phyloP scores from a whole-genome alignment of 2,797 vertebrate genomes.

The Buceros bicornis region DNA sequence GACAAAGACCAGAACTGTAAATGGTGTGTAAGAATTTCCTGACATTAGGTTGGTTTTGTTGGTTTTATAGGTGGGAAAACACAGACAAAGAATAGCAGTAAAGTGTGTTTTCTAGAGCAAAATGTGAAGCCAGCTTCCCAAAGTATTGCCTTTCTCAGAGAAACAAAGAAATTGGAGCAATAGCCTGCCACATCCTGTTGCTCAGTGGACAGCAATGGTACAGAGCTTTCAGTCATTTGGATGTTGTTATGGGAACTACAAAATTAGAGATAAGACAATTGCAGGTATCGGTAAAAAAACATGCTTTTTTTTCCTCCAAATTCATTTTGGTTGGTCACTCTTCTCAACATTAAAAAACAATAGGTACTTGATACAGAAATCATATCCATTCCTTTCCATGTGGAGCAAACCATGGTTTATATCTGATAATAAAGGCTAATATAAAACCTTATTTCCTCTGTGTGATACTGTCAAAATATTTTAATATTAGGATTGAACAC shows the following conservation, averaged over 20 bases:
- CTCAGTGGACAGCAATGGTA: conserved; percentile 22
- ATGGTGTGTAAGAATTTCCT: neutral
- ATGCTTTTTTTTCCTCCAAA: conserved; percentile 38
- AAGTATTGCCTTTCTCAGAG: neutral
- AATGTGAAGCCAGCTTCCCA: neutral
- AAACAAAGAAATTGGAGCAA: neutral
- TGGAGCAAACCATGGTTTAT: neutral
- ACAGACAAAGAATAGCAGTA: neutral
- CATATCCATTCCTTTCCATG: neutral
- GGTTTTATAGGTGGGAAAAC: neutral
- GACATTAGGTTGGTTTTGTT: neutral
- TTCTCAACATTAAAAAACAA: conserved; percentile 32
- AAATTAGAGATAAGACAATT: conserved; percentile 52
- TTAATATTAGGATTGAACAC: conserved; percentile 25
- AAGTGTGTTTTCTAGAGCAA: conserved; percentile 19
- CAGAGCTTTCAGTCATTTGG: conserved; percentile 55
- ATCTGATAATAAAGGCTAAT: neutral
- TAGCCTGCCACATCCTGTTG: neutral
- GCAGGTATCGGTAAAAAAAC: conserved; percentile 49
- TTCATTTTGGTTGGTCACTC: conserved; percentile 41
- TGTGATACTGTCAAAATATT: conserved; percentile 37
- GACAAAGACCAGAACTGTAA: neutral
- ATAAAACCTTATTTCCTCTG: conserved; percentile 23
- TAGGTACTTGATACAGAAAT: neutral
- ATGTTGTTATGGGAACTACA: conserved; percentile 78